Conservation (phyloP, 2,113 vertebrate species). For the crab-eating macaque (Macaca fascicularis) region T2T-MFA8v1.1 NC_088395.1:130659001-130659500, state of each 20-base stretch:
- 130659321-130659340: conserved; percentile 62
- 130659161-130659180: accelerated
- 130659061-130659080: conserved; percentile 61
- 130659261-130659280: not conserved
- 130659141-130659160: not conserved
- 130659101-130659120: conserved; percentile 54
- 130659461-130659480: conserved; percentile 25
- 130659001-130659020: conserved; percentile 71
- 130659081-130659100: conserved; percentile 53
- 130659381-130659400: conserved; percentile 63
- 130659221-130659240: not conserved
- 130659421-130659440: conserved; percentile 53
- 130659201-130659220: not conserved
- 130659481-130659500: conserved; percentile 39
- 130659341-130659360: conserved; percentile 67
- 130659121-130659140: not conserved
- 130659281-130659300: conserved; percentile 54
- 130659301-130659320: conserved; percentile 63
- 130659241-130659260: not conserved
- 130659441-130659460: conserved; percentile 41
- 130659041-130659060: conserved; percentile 62
- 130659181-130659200: not conserved
- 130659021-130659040: conserved; percentile 58
- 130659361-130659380: conserved; percentile 72
- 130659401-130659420: conserved; percentile 69